These are phyloP conservation scores for Chelonia mydas DNA, from an alignment of 2,797 vertebrate genomes.

Conservation along the genomic window DNA sequence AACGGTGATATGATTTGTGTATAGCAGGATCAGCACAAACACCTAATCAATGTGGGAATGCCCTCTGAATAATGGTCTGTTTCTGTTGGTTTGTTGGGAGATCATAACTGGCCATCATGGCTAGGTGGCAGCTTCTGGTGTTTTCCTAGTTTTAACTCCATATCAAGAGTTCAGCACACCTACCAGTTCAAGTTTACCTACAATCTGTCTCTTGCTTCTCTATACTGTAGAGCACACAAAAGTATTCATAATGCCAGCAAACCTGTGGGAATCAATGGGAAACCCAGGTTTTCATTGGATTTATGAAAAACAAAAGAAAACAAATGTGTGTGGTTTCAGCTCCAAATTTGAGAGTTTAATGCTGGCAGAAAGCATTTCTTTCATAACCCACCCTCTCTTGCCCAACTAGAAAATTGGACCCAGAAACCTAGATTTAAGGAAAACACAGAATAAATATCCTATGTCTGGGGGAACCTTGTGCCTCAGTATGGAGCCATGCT, in stretches of 20 bases:
- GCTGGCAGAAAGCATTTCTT: neutral
- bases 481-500: neutral
- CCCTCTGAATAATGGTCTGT: neutral
- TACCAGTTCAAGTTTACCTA: neutral
- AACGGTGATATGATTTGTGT: neutral
- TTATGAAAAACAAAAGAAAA: neutral
- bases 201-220: neutral
- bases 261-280: neutral
- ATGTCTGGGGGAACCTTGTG: neutral
- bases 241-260: neutral
- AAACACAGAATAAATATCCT: rapidly evolving
- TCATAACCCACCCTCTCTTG: neutral
- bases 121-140: neutral
- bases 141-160: neutral
- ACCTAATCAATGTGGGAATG: neutral
- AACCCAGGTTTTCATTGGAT: neutral
- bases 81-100: neutral
- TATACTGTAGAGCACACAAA: neutral
- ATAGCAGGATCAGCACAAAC: neutral
- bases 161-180: neutral
- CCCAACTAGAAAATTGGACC: neutral
- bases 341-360: neutral
- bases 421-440: neutral
- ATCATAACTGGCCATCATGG: slow-evolving; percentile 3
- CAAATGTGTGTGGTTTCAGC: neutral